These are phyloP conservation scores for Carollia perspicillata DNA, from an alignment of 2,113 vertebrate species.

Conservation along the genomic window DNA sequence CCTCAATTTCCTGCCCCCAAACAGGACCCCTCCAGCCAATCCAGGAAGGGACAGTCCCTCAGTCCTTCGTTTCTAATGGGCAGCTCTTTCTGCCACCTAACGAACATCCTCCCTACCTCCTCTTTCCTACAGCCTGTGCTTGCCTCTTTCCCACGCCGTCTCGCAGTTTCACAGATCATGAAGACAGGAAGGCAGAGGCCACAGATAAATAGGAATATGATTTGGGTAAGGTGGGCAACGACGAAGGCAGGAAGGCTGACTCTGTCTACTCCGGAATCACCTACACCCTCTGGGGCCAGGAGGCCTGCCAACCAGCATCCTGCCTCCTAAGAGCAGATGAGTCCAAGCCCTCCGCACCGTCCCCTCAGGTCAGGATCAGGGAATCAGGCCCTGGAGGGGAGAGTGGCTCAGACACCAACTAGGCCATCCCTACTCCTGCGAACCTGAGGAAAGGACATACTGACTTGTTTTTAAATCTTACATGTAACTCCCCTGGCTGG, in stretches of 20 bases:
- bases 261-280: background rate
- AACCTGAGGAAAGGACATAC: background rate
- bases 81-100: background rate
- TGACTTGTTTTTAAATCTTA: background rate
- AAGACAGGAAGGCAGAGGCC: background rate
- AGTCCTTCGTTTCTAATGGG: background rate
- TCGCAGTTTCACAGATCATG: background rate
- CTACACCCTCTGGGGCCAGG: accelerated
- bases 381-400: background rate
- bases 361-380: background rate
- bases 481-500: background rate
- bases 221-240: background rate
- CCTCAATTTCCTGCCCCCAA: background rate
- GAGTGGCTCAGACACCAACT: background rate
- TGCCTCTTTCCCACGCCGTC: background rate
- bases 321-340: background rate
- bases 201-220: background rate
- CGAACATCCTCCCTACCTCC: background rate
- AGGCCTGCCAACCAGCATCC: background rate
- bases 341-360: background rate
- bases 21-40: background rate
- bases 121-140: background rate
- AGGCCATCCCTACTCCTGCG: background rate
- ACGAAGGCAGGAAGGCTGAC: background rate
- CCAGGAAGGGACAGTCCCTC: background rate